These are phyloP conservation scores for Ataeniobius toweri DNA, from an alignment of 2,797 vertebrate genomes.

Conservation along the genomic window DNA sequence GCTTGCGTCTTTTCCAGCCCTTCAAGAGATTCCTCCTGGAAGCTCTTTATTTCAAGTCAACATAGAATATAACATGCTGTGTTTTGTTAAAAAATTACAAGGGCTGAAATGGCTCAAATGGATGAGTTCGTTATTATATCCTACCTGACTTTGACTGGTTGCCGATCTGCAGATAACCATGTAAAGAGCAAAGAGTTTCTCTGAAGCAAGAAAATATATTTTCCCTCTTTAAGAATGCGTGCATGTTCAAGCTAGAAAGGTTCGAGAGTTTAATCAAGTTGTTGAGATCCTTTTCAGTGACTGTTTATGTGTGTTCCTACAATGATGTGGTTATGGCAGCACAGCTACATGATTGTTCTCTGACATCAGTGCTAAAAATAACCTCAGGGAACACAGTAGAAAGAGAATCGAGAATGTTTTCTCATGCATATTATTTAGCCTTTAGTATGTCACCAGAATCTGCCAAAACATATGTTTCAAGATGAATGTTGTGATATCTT, in stretches of 20 bases:
- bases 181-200: constrained; percentile 33
- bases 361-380: constrained; percentile 28
- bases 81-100: constrained; percentile 57
- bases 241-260: constrained; percentile 45
- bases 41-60: constrained; percentile 37
- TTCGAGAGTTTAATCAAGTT: background rate
- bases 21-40: constrained; percentile 43
- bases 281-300: constrained; percentile 30
- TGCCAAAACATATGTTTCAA: background rate
- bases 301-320: constrained; percentile 39
- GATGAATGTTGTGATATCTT: background rate
- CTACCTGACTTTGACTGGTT: constrained; percentile 56
- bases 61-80: constrained; percentile 52
- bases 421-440: constrained; percentile 1
- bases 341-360: constrained; percentile 14
- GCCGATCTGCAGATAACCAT: constrained; percentile 36
- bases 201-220: background rate
- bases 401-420: constrained; percentile 15
- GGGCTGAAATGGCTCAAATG: constrained; percentile 33
- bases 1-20: constrained; percentile 36
- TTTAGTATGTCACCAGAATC: constrained; percentile 6
- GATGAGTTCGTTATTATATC: constrained; percentile 41
- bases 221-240: constrained; percentile 18
- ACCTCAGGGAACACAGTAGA: constrained; percentile 15
- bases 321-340: constrained; percentile 18